Evolutionary conservation across 1,140 invertebrate species (phyloP).

Genomic region (Drosophila pruinosa): DNA sequence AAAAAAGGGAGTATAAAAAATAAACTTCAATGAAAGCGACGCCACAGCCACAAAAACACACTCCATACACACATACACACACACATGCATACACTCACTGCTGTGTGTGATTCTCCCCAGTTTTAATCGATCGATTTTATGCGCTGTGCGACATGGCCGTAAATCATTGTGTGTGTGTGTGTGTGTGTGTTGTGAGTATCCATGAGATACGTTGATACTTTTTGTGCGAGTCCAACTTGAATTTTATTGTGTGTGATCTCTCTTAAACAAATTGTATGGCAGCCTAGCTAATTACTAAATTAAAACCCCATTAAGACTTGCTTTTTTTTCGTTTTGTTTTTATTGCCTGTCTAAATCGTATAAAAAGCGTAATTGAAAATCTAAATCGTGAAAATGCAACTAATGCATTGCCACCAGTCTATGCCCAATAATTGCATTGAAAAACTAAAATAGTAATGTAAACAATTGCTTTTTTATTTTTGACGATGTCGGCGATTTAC

Average conservation of each 20-base stretch:
- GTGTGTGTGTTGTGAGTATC: constrained; percentile 24
- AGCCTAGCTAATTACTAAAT: constrained; percentile 69
- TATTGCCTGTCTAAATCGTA: constrained; percentile 30
- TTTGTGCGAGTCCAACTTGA: background rate
- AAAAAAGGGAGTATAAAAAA: constrained; percentile 1
- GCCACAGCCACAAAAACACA: constrained; percentile 44
- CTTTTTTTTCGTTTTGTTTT: background rate
- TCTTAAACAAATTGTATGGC: constrained; percentile 44
- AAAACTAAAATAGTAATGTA: constrained; percentile 14
- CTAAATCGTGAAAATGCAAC: constrained; percentile 52
- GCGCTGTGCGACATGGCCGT: constrained; percentile 65
- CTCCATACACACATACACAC: constrained; percentile 38
- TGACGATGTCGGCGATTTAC: background rate
- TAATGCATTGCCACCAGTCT: constrained; percentile 18
- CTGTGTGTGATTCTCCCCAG: constrained; percentile 34
- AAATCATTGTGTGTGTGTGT: constrained; percentile 51
- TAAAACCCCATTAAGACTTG: constrained; percentile 70
- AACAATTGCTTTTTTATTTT: constrained; percentile 31
- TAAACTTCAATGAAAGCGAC: constrained; percentile 73
- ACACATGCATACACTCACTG: background rate
- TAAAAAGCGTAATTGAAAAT: constrained; percentile 31
- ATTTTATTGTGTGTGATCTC: constrained; percentile 11
- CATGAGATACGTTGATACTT: constrained; percentile 44
- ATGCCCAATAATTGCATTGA: background rate
- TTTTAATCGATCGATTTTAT: constrained; percentile 75